These are phyloP conservation scores for Limenitis arthemis DNA, from an alignment of 2,888 invertebrate genomes.

Conservation along the genomic window DNA sequence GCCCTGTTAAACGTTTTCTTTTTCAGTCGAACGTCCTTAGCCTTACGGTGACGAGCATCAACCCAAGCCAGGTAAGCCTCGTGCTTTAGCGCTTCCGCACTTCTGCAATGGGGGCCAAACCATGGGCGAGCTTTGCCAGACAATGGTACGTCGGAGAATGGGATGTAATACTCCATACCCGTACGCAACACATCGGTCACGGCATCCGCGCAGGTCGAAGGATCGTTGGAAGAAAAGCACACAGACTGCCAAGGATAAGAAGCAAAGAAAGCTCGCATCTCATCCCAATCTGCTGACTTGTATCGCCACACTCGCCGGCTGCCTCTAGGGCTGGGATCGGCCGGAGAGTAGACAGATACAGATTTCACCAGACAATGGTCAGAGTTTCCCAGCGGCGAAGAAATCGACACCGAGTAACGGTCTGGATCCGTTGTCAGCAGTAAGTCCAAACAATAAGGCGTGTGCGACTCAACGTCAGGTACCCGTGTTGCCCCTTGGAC, in stretches of 20 bases:
- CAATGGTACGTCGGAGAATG: background rate
- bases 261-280: too few species aligned
- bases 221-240: too few species aligned
- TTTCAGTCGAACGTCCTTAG: background rate
- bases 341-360: constrained; percentile 4
- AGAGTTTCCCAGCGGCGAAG: constrained; percentile 15
- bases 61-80: background rate
- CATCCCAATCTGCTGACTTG: too few species aligned
- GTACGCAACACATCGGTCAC: too few species aligned
- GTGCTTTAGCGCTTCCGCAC: background rate
- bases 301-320: too few species aligned
- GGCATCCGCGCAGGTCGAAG: too few species aligned
- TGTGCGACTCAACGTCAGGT: too few species aligned
- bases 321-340: too few species aligned
- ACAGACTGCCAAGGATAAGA: too few species aligned
- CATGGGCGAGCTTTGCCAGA: background rate
- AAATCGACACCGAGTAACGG: constrained; percentile 13
- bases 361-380: constrained; percentile 18
- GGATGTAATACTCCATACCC: too few species aligned
- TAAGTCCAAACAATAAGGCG: constrained; percentile 23
- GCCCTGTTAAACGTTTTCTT: too few species aligned
- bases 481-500: too few species aligned
- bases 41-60: background rate
- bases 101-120: background rate
- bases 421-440: constrained; percentile 22